phyloP scores from a whole-genome alignment of 2,113 vertebrate genomes.

The Aphyosemion australe region DNA sequence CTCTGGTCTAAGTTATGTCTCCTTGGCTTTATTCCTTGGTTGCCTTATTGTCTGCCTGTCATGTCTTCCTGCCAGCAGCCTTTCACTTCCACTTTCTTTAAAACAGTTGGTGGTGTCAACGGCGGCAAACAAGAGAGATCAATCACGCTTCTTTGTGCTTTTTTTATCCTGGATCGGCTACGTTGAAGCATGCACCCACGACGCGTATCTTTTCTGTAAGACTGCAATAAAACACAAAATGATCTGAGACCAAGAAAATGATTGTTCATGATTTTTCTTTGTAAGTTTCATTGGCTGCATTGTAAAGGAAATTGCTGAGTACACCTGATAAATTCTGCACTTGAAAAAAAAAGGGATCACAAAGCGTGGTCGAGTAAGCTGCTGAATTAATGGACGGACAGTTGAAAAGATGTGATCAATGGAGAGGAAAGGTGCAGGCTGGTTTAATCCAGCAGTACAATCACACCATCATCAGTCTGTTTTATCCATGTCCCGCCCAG shows the following conservation, averaged over 20 bases:
- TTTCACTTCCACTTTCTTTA: constrained; percentile 25
- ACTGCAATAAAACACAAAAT: constrained; percentile 13
- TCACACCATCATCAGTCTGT: neutral
- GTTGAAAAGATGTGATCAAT: constrained; percentile 11
- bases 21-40: constrained; percentile 3
- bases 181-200: constrained; percentile 23
- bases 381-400: constrained; percentile 29
- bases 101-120: constrained; percentile 42
- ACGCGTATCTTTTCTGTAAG: constrained; percentile 27
- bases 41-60: constrained; percentile 35
- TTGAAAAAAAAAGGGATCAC: constrained; percentile 6
- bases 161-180: constrained; percentile 28
- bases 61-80: constrained; percentile 22
- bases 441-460: constrained; percentile 44
- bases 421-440: constrained; percentile 16
- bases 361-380: neutral
- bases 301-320: constrained; percentile 26
- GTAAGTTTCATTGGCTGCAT: constrained; percentile 29
- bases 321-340: constrained; percentile 40
- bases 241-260: neutral
- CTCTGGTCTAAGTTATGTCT: constrained; percentile 1
- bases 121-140: constrained; percentile 16
- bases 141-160: neutral
- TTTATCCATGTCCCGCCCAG: too few relatives aligned
- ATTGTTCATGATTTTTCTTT: constrained; percentile 27